These are phyloP conservation scores for Pogonophryne albipinna DNA, from an alignment of 2,797 vertebrate species.

Conservation along the genomic window DNA sequence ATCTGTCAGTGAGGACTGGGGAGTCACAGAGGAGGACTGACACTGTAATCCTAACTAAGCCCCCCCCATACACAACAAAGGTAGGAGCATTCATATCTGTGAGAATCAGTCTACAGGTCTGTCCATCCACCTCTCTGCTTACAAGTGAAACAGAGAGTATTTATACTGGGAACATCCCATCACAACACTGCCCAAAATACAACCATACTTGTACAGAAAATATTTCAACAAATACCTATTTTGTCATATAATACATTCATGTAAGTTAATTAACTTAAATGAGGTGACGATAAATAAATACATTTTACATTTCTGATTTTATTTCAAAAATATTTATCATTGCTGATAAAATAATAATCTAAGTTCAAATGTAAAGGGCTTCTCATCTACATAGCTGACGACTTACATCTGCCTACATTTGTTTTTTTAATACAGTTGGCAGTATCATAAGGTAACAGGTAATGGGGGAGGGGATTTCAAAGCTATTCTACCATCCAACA, in stretches of 20 bases:
- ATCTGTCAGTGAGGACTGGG: conserved; percentile 63
- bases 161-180: neutral
- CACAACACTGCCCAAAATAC: neutral
- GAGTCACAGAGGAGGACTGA: conserved; percentile 59
- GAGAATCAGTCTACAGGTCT: conserved; percentile 36
- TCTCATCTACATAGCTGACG: neutral
- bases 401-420: neutral
- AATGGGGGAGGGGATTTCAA: neutral
- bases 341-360: neutral
- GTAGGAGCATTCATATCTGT: conserved; percentile 48
- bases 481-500: neutral
- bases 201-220: neutral
- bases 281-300: neutral
- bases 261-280: neutral
- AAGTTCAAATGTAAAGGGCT: neutral
- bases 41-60: conserved; percentile 68
- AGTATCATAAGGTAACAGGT: neutral
- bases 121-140: conserved; percentile 25
- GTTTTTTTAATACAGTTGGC: neutral
- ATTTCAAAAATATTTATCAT: too few relatives aligned
- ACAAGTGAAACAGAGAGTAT: neutral
- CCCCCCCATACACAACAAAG: conserved; percentile 46
- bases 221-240: neutral
- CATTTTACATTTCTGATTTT: too few relatives aligned
- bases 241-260: neutral